These are phyloP conservation scores for Archilochus colubris DNA, from an alignment of 2,113 vertebrate genomes.

Conservation along the genomic window DNA sequence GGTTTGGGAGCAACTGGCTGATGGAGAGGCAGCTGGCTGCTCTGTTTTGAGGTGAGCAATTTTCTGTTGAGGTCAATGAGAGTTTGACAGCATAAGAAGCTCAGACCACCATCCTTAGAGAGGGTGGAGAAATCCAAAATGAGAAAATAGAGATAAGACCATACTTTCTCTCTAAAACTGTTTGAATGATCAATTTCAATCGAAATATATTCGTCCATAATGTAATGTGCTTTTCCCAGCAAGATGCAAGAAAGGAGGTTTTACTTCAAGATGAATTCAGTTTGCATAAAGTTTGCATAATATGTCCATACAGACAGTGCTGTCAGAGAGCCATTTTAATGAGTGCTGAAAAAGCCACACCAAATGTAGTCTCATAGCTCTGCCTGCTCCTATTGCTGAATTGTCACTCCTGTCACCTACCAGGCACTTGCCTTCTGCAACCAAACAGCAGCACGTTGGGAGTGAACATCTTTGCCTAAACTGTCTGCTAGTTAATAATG, in stretches of 20 bases:
- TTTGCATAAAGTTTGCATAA: background rate
- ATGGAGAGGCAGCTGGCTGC: background rate
- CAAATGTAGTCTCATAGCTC: background rate
- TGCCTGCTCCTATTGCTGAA: background rate
- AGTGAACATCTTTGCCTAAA: background rate
- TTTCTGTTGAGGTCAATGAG: background rate
- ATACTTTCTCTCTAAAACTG: background rate
- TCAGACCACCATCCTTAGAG: background rate
- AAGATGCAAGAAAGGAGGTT: background rate
- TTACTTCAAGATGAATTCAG: constrained; percentile 3
- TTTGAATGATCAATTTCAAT: background rate
- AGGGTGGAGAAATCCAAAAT: background rate
- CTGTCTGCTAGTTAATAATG: background rate
- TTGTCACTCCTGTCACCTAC: background rate
- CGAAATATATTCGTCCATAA: background rate
- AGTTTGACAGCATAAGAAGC: background rate
- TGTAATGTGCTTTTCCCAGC: background rate
- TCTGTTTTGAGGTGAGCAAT: background rate
- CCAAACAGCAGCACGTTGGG: background rate
- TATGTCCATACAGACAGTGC: background rate
- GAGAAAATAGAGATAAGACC: background rate
- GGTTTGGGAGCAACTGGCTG: background rate
- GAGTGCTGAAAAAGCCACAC: background rate
- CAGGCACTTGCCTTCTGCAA: background rate
- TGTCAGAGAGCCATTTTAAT: constrained; percentile 20